Base-by-base conservation (phyloP, 2,797 vertebrate species). In the Microctenopoma stevenorrisi region DNA sequence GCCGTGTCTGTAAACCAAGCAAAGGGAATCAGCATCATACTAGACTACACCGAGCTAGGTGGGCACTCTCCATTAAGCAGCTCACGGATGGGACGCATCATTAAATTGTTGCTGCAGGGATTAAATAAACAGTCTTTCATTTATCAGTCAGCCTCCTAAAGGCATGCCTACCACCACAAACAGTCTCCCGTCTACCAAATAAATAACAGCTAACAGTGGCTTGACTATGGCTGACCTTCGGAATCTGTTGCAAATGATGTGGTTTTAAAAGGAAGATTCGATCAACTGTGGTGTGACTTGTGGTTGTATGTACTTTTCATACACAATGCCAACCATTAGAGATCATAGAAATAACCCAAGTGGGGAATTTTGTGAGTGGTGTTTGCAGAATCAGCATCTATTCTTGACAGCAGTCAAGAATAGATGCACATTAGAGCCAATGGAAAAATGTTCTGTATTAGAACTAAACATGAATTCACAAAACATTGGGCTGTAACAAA, bases 31-130 rank as follows among this genome's bases (percentile, higher is more conserved):
- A 40, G 78, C 33, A 38, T 77, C 78, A 79, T 62, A 64, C 62
- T 43, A 68, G 55, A 64, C 57, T 62, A 68, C 69, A 79, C 80
- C 83, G 72, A 71, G 70, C 68, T 60, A 28, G 54, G 14, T 54
- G 73, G 71, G 72, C 58, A 47, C 67, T 77, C 62, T 72, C 71
- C 52, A 35, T 28, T 71, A 54, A 71, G 60, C 51, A 55, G 57
- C 54, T 22, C 53, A 53, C 68, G 72, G 49, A 74, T 65, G 76
- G 55, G 74, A 79, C 50, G 67, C 68, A 84, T 88, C 79, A 89
- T 87, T 87, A 89, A 84, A 84, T 70, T 49, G 63, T 73, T 82
- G 64, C 85, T 88, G 74, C 81, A 60, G 70, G 79, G 85, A 82
- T 70, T 46, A 84, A 79, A 82, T 74, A 72, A 73, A 65, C 58